These are phyloP conservation scores for Conistra vaccinii DNA, from an alignment of 2,888 invertebrate species.

Conservation along the genomic window DNA sequence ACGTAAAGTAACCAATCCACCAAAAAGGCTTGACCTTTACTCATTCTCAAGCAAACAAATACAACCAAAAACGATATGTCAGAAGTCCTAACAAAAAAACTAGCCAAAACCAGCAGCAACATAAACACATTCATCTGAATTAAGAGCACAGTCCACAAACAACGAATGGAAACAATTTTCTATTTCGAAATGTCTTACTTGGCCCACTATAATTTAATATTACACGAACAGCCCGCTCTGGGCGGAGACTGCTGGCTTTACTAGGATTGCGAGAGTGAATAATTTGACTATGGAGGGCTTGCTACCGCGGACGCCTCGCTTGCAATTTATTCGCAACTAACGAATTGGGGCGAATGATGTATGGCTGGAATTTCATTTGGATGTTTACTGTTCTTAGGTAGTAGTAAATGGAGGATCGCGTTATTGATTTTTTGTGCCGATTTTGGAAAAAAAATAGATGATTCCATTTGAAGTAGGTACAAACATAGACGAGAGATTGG, in stretches of 20 bases:
- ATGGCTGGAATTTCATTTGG: conserved; percentile 77
- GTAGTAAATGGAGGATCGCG: conserved; percentile 23
- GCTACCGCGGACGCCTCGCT: conserved; percentile 75
- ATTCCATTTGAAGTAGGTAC: background rate
- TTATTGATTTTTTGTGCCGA: background rate
- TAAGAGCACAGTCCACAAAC: conserved; percentile 70
- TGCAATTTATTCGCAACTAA: conserved; percentile 85
- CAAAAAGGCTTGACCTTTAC: conserved; percentile 17
- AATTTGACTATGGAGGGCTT: conserved; percentile 88
- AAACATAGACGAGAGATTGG: no score
- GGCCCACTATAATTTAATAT: conserved; percentile 89
- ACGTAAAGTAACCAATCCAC: conserved; percentile 27
- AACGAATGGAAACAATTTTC: conserved; percentile 81
- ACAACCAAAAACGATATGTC: background rate
- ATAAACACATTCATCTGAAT: conserved; percentile 70
- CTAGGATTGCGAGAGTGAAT: conserved; percentile 88
- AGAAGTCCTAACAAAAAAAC: conserved; percentile 24
- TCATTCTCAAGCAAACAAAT: conserved; percentile 7
- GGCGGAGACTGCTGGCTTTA: conserved; percentile 83
- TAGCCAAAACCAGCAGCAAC: conserved; percentile 47
- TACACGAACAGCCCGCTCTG: conserved; percentile 81
- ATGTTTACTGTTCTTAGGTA: conserved; percentile 53
- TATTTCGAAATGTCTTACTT: conserved; percentile 86
- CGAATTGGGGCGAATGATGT: conserved; percentile 78
- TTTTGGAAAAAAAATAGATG: background rate